Evolutionary conservation across 2,113 vertebrate genomes (phyloP), one percentile per base, ranked within the genome.

Genomic region (Todiramphus chloris): DNA sequence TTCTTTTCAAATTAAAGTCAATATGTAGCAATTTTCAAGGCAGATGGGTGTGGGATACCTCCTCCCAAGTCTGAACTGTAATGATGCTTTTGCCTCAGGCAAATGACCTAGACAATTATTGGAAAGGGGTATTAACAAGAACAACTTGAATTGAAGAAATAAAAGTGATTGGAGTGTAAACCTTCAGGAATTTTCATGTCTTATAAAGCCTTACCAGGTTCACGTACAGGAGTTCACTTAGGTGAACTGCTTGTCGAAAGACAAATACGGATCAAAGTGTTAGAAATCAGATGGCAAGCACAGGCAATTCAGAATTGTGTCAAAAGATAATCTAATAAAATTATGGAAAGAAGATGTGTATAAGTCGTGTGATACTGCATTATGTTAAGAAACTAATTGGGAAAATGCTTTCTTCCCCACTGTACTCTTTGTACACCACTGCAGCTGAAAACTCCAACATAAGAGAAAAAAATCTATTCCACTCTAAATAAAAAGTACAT

Each of bases 241-340:
- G 14, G 70, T 66, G 80, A 97, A 93, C 74, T 95, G 39, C 39
- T 96, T 94, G 93, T 93, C 59, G 80, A 73, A 51, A 62, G 46
- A 72, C 74, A 84, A 62, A 39, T 73, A 86, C 82, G 27, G 21
- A 81, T 93, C 55, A 80, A 83, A 89, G 95, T 41, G 69, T 75
- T 85, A 66, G 66, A 90, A 92, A 94, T 83, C 58, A 83, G 39
- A 39, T 13, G 67, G 48, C 70, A 91, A 72, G 33, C 51, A 75
- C 19, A 48, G 67, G 41, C 48, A 76, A 89, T 46, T 89, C 69
- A 64, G 53, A 94, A 25, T 73, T 25, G n/a, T 37, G 43, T 25
- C 72, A 83, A 16, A 46, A 82, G 21, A 72, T 43, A 58, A 51
- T 64, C 19, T 74, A 63, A 37, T 59, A 41, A 80, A 87, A 95